A percentile compares a stretch with the other conserved stretches of the same genome.
phyloP scores from a whole-genome alignment of 2,888 invertebrate species.

The Salpingus planirostris region DNA sequence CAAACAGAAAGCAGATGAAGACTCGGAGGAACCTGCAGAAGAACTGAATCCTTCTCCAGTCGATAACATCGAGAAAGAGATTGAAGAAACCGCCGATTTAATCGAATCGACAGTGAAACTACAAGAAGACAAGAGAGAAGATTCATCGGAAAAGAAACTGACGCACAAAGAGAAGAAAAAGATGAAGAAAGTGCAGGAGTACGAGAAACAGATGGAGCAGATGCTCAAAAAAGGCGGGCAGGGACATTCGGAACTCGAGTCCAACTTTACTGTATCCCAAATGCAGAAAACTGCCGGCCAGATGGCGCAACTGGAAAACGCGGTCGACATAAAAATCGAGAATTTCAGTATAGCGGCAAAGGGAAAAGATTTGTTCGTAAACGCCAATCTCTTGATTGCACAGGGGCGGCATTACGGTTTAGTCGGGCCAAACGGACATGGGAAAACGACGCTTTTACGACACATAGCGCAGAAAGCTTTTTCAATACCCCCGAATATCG shows the following conservation, averaged over 20 bases:
- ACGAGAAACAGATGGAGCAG: slow-evolving; percentile 78
- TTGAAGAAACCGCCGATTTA: too few species aligned
- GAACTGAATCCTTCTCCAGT: too few species aligned
- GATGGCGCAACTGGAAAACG: slow-evolving; percentile 77
- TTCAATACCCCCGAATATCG: slow-evolving; percentile 92
- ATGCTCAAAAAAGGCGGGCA: slow-evolving; percentile 80
- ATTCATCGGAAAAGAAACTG: slow-evolving; percentile 54
- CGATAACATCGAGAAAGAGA: too few species aligned
- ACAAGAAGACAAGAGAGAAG: slow-evolving; percentile 5
- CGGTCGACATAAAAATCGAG: slow-evolving; percentile 96
- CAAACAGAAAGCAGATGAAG: too few species aligned
- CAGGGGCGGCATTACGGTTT: slow-evolving; percentile 91
- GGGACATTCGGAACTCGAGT: slow-evolving; percentile 81
- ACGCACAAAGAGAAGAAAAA: slow-evolving; percentile 91
- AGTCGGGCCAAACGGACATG: slow-evolving; percentile 98
- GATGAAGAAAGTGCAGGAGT: slow-evolving; percentile 79
- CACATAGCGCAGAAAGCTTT: slow-evolving; percentile 88
- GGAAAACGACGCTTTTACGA: slow-evolving; percentile 92
- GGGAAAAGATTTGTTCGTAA: slow-evolving; percentile 94
- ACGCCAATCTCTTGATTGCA: slow-evolving; percentile 89
- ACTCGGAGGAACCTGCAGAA: slow-evolving; percentile 1
- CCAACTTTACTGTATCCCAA: slow-evolving; percentile 93
- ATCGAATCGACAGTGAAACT: slow-evolving; percentile 8
- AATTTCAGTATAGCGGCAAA: slow-evolving; percentile 97
- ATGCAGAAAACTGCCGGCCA: slow-evolving; percentile 66